A percentile compares a stretch with the other conserved stretches of the same genome.
Evolutionary conservation across 2,888 invertebrate species (phyloP).

Genomic region (Calliopum simillimum): DNA sequence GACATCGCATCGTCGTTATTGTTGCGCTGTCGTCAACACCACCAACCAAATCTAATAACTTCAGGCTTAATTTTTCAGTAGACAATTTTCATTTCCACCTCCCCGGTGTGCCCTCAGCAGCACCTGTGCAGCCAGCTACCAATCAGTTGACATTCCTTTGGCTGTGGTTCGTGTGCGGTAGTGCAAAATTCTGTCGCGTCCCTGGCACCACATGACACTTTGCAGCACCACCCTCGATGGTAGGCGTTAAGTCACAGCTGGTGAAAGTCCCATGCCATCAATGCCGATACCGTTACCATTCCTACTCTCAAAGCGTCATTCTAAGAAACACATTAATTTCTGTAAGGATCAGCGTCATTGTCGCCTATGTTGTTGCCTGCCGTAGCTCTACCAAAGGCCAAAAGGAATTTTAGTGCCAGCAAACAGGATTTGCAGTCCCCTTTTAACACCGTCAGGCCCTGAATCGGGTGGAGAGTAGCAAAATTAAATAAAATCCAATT

Average conservation of each 20-base stretch:
- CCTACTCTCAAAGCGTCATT: no score
- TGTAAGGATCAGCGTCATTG: no score
- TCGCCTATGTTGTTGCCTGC: background rate
- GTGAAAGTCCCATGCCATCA: no score
- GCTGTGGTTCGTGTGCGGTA: no score
- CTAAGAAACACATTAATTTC: no score
- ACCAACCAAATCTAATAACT: conserved; percentile 7
- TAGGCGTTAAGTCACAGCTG: conserved; percentile 1
- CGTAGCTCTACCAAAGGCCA: background rate
- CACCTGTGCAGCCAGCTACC: no score
- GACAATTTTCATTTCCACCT: no score
- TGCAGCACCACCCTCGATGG: background rate
- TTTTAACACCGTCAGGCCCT: background rate
- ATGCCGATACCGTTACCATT: no score
- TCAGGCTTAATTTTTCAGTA: background rate
- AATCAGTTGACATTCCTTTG: no score
- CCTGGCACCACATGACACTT: no score
- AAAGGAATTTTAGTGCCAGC: background rate
- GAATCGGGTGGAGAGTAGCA: conserved; percentile 46
- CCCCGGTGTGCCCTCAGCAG: no score
- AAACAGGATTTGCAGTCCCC: background rate
- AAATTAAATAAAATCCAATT: conserved; percentile 60
- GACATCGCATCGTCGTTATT: background rate
- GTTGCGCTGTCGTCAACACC: background rate
- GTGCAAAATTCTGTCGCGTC: no score